These are phyloP conservation scores for Morinoia aosen DNA, from an alignment of 2,888 invertebrate genomes.

Conservation along the genomic window DNA sequence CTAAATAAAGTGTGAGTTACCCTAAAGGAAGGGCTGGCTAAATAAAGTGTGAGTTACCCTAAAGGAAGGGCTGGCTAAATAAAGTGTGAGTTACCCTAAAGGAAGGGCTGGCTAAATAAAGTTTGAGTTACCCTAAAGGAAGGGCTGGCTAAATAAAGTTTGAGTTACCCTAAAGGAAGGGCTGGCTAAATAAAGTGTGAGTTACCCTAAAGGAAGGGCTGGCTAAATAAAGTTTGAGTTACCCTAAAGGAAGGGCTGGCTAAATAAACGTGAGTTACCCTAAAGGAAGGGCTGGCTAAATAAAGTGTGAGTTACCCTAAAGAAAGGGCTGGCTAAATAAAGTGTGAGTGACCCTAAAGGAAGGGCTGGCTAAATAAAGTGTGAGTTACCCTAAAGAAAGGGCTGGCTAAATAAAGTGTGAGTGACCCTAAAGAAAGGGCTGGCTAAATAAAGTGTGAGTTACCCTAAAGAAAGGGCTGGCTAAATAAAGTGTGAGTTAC, in stretches of 20 bases:
- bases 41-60: too few species aligned
- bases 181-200: neutral
- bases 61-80: neutral
- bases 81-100: too few species aligned
- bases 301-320: too few species aligned
- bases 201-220: neutral
- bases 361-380: neutral
- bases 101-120: neutral
- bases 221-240: too few species aligned
- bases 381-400: neutral
- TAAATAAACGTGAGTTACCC: too few species aligned
- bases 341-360: too few species aligned
- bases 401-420: neutral
- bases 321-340: neutral
- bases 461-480: neutral
- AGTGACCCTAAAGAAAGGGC: neutral
- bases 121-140: too few species aligned
- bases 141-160: neutral
- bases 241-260: neutral
- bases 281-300: neutral
- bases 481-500: too few species aligned
- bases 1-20: too few species aligned
- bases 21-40: neutral
- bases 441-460: too few species aligned
- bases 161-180: neutral